These are phyloP conservation scores for Brachyhypopomus occidentalis DNA, from an alignment of 2,113 vertebrate species.

Conservation along the genomic window DNA sequence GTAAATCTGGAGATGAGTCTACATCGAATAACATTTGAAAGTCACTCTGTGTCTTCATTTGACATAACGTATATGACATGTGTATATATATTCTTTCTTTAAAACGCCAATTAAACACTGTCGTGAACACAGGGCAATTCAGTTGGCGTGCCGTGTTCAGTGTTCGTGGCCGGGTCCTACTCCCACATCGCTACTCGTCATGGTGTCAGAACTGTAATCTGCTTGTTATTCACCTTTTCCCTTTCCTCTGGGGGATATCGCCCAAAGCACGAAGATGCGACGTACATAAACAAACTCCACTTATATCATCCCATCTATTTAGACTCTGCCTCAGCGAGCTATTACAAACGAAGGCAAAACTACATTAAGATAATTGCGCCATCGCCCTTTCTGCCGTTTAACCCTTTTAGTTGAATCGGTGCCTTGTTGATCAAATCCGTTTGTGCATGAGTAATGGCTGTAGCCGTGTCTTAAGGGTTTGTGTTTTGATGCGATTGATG, in stretches of 20 bases:
- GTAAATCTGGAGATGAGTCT: not conserved
- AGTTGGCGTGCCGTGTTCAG: not conserved
- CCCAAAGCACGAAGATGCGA: constrained; percentile 15
- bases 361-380: constrained; percentile 49
- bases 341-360: constrained; percentile 37
- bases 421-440: not conserved
- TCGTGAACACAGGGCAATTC: no score
- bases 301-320: constrained; percentile 29
- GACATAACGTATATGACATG: no score
- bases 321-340: constrained; percentile 36
- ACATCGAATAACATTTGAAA: no score
- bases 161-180: not conserved
- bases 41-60: no score
- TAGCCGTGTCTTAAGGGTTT: not conserved
- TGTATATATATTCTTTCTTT: no score
- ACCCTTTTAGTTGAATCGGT: constrained; percentile 25
- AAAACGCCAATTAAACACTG: no score
- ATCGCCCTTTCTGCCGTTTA: constrained; percentile 27
- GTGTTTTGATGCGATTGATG: not conserved
- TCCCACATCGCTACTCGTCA: constrained; percentile 1
- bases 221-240: constrained; percentile 9
- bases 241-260: not conserved
- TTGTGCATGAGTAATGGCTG: constrained; percentile 13
- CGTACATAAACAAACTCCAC: constrained; percentile 28
- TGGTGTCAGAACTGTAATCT: constrained; percentile 6